These are phyloP conservation scores for Tapera naevia DNA, from an alignment of 2,797 vertebrate genomes.

Conservation along the genomic window DNA sequence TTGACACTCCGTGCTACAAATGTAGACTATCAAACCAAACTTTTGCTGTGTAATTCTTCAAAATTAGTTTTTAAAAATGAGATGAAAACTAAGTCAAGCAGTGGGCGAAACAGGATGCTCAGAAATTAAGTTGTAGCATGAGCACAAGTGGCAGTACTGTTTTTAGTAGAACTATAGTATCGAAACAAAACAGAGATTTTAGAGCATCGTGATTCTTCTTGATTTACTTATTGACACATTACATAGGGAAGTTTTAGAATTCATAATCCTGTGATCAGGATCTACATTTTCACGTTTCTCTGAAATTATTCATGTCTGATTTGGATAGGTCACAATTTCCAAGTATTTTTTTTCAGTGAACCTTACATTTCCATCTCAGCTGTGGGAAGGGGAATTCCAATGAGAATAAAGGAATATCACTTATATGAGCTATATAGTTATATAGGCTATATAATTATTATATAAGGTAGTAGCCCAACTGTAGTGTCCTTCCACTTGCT, in stretches of 20 bases:
- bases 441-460: too few species aligned
- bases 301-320: background rate
- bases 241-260: background rate
- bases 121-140: background rate
- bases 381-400: background rate
- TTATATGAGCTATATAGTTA: too few species aligned
- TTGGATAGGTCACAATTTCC: background rate
- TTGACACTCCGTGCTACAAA: background rate
- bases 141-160: background rate
- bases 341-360: background rate
- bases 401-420: background rate
- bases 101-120: background rate
- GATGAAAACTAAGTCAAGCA: background rate
- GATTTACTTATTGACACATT: background rate
- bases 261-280: background rate
- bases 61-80: background rate
- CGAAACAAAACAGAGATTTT: rapidly evolving
- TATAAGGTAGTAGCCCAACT: background rate
- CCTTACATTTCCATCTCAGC: background rate
- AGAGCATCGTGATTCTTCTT: background rate
- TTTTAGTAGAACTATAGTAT: background rate
- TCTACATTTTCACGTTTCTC: background rate
- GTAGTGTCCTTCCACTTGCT: background rate
- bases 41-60: background rate
- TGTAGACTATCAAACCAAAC: background rate